Conservation (phyloP, 1,140 invertebrate species). For the Periplaneta americana region DNA sequence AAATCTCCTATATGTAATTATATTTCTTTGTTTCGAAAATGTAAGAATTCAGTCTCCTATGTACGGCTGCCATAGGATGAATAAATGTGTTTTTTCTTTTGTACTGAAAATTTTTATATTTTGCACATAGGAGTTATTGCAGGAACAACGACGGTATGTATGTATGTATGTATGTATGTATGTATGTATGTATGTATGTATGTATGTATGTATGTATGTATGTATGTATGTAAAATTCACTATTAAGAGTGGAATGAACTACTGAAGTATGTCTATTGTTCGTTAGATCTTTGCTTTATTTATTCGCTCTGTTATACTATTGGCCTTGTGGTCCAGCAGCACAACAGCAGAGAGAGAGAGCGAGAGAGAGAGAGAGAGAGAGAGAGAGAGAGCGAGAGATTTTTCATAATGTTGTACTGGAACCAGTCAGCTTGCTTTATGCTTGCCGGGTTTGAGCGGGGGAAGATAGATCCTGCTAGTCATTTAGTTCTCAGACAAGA, state of each 20-base stretch:
- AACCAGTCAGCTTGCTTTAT: background rate
- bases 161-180: conserved; percentile 37
- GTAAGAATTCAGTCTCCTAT: too few species aligned
- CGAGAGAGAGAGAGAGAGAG: background rate
- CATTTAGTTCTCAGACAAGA: background rate
- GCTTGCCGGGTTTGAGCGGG: background rate
- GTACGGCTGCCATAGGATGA: too few species aligned
- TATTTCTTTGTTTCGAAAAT: too few species aligned
- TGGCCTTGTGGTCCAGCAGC: background rate
- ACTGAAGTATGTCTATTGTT: background rate
- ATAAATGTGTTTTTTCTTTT: too few species aligned
- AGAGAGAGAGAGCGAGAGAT: background rate
- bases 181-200: conserved; percentile 29
- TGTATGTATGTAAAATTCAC: too few species aligned
- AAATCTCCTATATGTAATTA: too few species aligned
- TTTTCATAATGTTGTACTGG: background rate
- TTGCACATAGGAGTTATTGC: too few species aligned
- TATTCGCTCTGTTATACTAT: background rate
- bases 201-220: too few species aligned
- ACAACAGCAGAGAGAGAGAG: background rate
- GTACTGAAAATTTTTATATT: too few species aligned
- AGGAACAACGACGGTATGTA: too few species aligned
- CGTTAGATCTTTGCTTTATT: background rate
- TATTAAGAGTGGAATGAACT: background rate
- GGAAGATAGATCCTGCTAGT: background rate